phyloP scores from a whole-genome alignment of 2,113 vertebrate species.

The Heterotilapia buettikoferi region DNA sequence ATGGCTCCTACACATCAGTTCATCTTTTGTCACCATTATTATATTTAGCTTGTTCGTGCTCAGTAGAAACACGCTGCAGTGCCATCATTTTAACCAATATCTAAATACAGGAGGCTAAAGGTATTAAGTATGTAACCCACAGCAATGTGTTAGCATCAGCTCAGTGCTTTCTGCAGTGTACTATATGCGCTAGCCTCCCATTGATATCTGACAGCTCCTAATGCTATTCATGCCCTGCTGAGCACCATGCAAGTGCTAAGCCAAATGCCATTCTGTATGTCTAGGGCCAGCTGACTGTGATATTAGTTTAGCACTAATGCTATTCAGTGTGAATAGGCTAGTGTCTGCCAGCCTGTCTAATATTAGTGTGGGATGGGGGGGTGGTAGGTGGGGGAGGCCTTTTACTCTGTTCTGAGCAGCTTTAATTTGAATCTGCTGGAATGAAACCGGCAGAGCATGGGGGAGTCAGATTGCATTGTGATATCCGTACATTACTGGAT shows the following conservation, averaged over 20 bases:
- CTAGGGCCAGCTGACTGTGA: constrained; percentile 59
- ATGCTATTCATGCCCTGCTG: constrained; percentile 54
- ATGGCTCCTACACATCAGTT: background rate
- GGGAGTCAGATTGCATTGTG: constrained; percentile 67
- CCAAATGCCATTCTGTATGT: constrained; percentile 56
- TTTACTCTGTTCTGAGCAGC: constrained; percentile 59
- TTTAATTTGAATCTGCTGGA: constrained; percentile 70
- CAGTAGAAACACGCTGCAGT: background rate
- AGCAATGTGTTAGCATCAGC: constrained; percentile 35
- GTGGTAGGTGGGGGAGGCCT: constrained; percentile 11
- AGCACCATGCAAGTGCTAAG: constrained; percentile 27
- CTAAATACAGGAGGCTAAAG: constrained; percentile 18
- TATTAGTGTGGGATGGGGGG: constrained; percentile 41
- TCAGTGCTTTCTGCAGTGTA: constrained; percentile 16
- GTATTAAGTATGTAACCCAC: constrained; percentile 40
- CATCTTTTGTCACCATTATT: background rate
- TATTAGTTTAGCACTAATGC: constrained; percentile 70
- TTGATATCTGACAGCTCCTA: constrained; percentile 33
- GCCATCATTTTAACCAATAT: background rate
- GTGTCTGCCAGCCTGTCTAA: constrained; percentile 57
- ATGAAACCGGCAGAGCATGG: constrained; percentile 59
- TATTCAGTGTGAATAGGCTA: constrained; percentile 60
- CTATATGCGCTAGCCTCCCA: background rate
- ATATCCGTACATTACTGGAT: constrained; percentile 58
- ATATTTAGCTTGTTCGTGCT: background rate